A percentile compares a stretch with the other conserved stretches of the same genome.
These are phyloP conservation scores for Megathymus violae DNA, from an alignment of 1,140 invertebrate genomes.

Conservation along the genomic window DNA sequence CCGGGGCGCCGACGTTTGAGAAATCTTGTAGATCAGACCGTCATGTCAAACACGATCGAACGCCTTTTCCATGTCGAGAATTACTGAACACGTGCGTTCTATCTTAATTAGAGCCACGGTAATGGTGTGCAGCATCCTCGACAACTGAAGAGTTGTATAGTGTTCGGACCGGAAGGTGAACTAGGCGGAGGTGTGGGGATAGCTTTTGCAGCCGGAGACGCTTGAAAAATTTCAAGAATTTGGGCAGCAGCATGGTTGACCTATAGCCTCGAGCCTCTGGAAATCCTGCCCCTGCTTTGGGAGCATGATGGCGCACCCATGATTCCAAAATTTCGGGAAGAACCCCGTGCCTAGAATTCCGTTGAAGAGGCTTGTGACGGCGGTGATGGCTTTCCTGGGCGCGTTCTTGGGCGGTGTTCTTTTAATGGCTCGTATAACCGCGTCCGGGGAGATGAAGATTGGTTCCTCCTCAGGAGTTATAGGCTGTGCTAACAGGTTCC, in stretches of 20 bases:
- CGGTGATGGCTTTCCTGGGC: background rate
- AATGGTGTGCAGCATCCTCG: slow-evolving; percentile 34
- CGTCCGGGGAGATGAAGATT: background rate
- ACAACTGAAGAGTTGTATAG: slow-evolving; percentile 43
- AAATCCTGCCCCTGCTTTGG: slow-evolving; percentile 49
- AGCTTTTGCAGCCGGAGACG: too few relatives aligned
- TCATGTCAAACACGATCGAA: too few relatives aligned
- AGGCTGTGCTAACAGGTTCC: too few relatives aligned
- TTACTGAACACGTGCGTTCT: slow-evolving; percentile 23
- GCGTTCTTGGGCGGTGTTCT: too few relatives aligned
- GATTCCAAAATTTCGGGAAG: slow-evolving; percentile 56
- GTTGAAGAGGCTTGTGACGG: slow-evolving; percentile 20
- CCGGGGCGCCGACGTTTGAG: too few relatives aligned
- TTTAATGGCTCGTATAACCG: too few relatives aligned
- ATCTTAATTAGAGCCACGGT: slow-evolving; percentile 34
- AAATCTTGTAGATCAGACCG: too few relatives aligned
- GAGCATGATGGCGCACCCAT: slow-evolving; percentile 45
- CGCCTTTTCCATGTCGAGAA: too few relatives aligned
- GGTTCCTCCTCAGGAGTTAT: too few relatives aligned
- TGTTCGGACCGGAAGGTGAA: slow-evolving; percentile 54
- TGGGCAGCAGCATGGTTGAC: slow-evolving; percentile 53
- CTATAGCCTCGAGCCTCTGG: slow-evolving; percentile 44
- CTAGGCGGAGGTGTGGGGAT: too few relatives aligned
- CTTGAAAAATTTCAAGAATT: too few relatives aligned
- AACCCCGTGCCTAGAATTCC: slow-evolving; percentile 34